phyloP scores from a whole-genome alignment of 2,113 vertebrate species.

The Toxostoma redivivum region DNA sequence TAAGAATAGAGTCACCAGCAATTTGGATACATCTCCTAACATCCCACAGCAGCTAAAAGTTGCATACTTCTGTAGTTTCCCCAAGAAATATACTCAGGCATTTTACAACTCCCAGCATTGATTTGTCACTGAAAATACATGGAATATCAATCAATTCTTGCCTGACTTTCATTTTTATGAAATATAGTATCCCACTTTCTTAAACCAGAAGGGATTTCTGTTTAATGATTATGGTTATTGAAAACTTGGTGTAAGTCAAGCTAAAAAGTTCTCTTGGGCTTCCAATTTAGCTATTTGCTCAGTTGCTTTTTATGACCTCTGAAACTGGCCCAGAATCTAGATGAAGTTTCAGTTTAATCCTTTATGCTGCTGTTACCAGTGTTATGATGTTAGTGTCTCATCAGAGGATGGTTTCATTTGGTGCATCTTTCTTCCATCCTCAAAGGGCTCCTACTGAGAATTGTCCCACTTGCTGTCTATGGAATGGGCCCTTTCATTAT shows the following conservation, averaged over 20 bases:
- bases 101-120: background rate
- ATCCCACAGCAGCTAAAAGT: background rate
- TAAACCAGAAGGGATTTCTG: background rate
- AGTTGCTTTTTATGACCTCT: background rate
- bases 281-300: background rate
- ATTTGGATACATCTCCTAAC: background rate
- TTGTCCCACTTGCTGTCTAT: constrained; percentile 26
- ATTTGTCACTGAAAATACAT: background rate
- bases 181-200: background rate
- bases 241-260: background rate
- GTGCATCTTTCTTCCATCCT: background rate
- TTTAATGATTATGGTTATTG: background rate
- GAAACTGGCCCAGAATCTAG: background rate
- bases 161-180: background rate
- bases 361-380: background rate
- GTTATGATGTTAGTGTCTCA: background rate
- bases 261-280: background rate
- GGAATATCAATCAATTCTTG: background rate
- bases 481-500: background rate
- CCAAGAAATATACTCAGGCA: background rate
- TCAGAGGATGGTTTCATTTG: background rate
- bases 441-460: constrained; percentile 5
- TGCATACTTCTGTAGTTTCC: background rate
- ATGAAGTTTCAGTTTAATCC: constrained; percentile 5
- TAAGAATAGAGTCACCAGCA: background rate